These are phyloP conservation scores for Propithecus perrieri DNA, from an alignment of 2,797 vertebrate genomes.

Conservation along the genomic window DNA sequence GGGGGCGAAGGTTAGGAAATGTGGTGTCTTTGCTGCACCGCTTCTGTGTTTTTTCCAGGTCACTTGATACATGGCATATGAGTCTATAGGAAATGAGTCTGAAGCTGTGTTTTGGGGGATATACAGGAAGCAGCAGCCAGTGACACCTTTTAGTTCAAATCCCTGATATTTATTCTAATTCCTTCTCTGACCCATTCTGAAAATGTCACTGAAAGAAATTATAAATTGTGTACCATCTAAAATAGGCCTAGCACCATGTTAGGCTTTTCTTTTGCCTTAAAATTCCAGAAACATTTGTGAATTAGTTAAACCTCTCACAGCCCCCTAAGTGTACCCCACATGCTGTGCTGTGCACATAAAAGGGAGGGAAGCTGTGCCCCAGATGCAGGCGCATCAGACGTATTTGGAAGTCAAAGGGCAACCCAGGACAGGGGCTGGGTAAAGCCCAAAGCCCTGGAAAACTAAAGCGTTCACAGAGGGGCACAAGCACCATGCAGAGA, in stretches of 20 bases:
- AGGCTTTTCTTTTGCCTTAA: not conserved
- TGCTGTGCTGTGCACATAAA: too few species aligned
- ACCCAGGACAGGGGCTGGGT: not conserved
- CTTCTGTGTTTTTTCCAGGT: not conserved
- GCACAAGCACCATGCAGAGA: not conserved
- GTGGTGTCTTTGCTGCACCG: not conserved
- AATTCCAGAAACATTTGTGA: not conserved
- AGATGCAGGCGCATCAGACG: rapidly evolving
- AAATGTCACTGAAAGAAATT: not conserved
- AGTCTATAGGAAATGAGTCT: not conserved
- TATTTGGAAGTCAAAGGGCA: not conserved
- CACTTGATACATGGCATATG: not conserved
- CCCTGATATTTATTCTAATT: not conserved
- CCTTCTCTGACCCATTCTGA: not conserved
- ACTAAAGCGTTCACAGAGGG: not conserved
- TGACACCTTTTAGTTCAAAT: not conserved
- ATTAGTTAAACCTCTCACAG: not conserved
- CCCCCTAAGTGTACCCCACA: not conserved
- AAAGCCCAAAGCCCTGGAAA: not conserved
- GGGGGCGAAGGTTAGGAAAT: not conserved
- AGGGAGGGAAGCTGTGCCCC: not conserved
- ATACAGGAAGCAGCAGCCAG: not conserved
- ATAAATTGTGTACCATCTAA: not conserved
- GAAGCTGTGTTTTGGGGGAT: not conserved
- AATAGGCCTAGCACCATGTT: not conserved